Conservation (phyloP, 35 echinoderm and acorn worm species). For the Holothuria glaberrima region DNA sequence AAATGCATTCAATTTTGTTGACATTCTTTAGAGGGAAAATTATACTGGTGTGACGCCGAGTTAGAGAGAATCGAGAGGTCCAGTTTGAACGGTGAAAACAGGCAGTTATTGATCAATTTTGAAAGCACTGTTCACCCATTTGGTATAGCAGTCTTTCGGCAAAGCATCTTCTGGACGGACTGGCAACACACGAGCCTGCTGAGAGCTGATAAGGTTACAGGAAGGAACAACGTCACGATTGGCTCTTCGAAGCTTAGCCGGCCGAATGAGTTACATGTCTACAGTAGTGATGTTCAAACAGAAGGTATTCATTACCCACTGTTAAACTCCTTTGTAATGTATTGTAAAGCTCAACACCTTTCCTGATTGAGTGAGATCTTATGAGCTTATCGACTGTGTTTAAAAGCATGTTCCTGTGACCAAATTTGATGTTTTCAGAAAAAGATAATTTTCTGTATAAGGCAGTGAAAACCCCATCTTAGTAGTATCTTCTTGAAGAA, state of each 20-base stretch:
- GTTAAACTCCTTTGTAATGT: too few species aligned
- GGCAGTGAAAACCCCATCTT: too few species aligned
- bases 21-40: not conserved
- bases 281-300: not conserved
- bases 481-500: too few species aligned
- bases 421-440: too few species aligned
- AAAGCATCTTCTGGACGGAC: constrained; percentile 28
- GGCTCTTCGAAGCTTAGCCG: not conserved
- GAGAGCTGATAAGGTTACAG: constrained; percentile 29
- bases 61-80: not conserved
- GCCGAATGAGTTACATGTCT: constrained; percentile 30
- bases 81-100: not conserved
- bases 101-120: not conserved
- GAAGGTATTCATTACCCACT: too few species aligned
- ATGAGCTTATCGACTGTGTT: too few species aligned
- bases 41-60: constrained; percentile 41
- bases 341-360: too few species aligned
- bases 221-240: not conserved
- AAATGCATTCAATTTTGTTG: too few species aligned
- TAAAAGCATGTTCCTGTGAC: too few species aligned
- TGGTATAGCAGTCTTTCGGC: constrained; percentile 16
- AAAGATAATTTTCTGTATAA: too few species aligned
- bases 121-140: constrained; percentile 1
- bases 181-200: constrained; percentile 16
- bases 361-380: too few species aligned